Evolutionary conservation across 2,888 invertebrate species (phyloP).

Genomic region (Idaea straminata): DNA sequence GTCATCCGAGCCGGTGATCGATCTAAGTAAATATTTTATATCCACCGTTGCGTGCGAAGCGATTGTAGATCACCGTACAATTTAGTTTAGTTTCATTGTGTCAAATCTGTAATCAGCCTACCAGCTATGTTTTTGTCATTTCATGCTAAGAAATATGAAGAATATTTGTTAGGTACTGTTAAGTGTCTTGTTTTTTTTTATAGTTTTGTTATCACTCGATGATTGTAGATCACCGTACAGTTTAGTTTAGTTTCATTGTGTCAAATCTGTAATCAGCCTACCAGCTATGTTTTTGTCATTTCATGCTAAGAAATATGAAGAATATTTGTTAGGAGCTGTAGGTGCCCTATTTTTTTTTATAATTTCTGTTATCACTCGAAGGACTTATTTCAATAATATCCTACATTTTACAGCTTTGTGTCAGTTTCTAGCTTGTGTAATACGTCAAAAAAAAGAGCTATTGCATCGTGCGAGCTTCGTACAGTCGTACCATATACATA

Average conservation of each 20-base stretch:
- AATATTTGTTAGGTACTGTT: no score
- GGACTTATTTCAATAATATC: not conserved
- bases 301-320: no score
- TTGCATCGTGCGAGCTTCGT: no score
- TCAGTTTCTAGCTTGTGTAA: not conserved
- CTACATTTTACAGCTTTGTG: not conserved
- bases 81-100: slow-evolving; percentile 26
- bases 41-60: slow-evolving; percentile 53
- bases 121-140: not conserved
- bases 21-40: slow-evolving; percentile 73
- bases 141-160: no score
- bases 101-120: slow-evolving; percentile 19
- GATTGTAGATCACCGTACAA: slow-evolving; percentile 48
- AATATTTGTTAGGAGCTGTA: no score
- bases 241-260: slow-evolving; percentile 26
- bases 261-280: slow-evolving; percentile 19
- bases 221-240: slow-evolving; percentile 48
- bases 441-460: slow-evolving; percentile 13
- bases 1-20: slow-evolving; percentile 71
- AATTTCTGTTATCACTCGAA: no score
- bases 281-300: not conserved
- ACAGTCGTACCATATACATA: no score
- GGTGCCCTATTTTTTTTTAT: no score
- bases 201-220: not conserved
- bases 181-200: no score